phyloP scores from a whole-genome alignment of 1,140 invertebrate species.

The Trinorchestia longiramus region DNA sequence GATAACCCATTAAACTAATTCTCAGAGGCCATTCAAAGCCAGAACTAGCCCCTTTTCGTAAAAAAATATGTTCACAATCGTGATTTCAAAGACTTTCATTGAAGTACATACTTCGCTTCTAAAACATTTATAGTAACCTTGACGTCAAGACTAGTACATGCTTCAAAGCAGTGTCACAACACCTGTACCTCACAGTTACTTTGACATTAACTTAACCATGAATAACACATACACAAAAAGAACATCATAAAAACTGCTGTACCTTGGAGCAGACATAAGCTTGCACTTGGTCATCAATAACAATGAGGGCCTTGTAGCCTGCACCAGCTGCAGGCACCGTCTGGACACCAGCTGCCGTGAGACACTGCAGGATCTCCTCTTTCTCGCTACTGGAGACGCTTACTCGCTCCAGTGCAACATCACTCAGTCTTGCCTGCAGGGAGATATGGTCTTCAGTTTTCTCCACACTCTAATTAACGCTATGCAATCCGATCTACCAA shows the following conservation, averaged over 20 bases:
- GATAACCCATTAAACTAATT: too few relatives aligned
- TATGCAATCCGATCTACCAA: neutral
- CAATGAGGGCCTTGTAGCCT: constrained; percentile 7
- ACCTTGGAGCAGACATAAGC: constrained; percentile 50
- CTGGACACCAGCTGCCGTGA: neutral
- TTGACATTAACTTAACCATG: neutral
- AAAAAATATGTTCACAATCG: too few relatives aligned
- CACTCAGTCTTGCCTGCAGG: neutral
- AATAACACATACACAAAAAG: neutral
- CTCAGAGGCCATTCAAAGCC: too few relatives aligned
- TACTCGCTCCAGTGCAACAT: neutral
- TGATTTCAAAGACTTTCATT: too few relatives aligned
- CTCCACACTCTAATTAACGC: neutral
- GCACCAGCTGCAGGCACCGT: neutral
- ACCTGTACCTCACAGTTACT: neutral
- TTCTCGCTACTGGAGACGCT: constrained; percentile 9
- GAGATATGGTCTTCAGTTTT: neutral
- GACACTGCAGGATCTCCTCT: neutral
- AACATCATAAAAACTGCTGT: neutral
- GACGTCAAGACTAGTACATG: too few relatives aligned
- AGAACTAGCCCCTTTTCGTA: too few relatives aligned
- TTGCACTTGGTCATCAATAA: constrained; percentile 7
- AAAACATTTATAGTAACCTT: too few relatives aligned
- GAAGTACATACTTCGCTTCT: too few relatives aligned
- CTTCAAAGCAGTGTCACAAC: too few relatives aligned